Evolutionary conservation across 2,113 vertebrate species (phyloP), one percentile per base, ranked within the genome.

Genomic region (Panurus biarmicus): DNA sequence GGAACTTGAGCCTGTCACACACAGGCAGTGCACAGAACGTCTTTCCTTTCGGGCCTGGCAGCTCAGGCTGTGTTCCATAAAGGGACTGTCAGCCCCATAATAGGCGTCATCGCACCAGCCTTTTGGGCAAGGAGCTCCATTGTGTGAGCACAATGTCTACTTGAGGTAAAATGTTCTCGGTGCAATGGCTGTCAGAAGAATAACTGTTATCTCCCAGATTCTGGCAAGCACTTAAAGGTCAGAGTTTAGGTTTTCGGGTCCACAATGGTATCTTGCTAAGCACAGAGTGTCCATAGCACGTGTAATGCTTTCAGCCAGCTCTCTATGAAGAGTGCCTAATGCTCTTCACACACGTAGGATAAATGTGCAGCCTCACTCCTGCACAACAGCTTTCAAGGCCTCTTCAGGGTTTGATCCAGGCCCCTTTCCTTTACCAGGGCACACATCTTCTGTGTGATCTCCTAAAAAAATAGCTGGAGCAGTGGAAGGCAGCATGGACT

Each of bases 241-340:
- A 80, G 36, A 9, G 67, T 95, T 78, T 79, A 78, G 76, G 96
- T 97, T 96, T 97, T 94, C 93, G 97, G 96, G 94, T 96, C 94
- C 85, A 38, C 94, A 85, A 14, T 94, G 90, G 72, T 80, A 50
- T 89, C 87, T 95, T 90, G 69, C 47, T 56, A 91, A 84, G 90
- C 25, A 80, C 22, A 35, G 78, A 85, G 71, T 71, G 29, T 77
- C 72, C 7, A 1, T 10, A 80, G 75, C 57, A 23, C 1, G 17
- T 95, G 94, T 93, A 97, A 96, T 92, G 81, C 78, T 92, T 90
- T 91, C 95, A 96, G 74, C 29, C 22, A 60, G 36, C 35, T 31
- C 69, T 77, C 61, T 56, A 25, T 64, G 71, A 75, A 80, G 36
- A 58, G 33, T 53, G 35, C 65, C 66, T 75, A 73, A 85, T 73